These are phyloP conservation scores for Daphoenositta chrysoptera DNA, from an alignment of 2,113 vertebrate species.

Conservation along the genomic window DNA sequence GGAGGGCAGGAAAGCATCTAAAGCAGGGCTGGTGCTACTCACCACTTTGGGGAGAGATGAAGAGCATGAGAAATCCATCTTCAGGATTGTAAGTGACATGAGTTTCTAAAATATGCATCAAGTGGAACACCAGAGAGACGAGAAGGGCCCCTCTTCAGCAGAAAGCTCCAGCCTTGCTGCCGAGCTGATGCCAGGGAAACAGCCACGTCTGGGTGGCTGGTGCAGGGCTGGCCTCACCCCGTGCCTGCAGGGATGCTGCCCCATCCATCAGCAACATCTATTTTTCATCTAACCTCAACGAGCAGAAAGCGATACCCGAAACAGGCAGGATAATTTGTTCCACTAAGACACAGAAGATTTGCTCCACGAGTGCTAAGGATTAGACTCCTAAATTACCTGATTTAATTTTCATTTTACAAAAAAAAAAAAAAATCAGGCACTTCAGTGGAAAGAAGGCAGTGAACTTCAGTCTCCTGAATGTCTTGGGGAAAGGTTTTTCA, in stretches of 20 bases:
- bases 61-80: neutral
- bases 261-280: neutral
- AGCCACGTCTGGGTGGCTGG: neutral
- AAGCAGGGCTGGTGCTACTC: neutral
- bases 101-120: conserved; percentile 38
- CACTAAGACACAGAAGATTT: conserved; percentile 2
- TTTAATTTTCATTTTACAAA: neutral
- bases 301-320: neutral
- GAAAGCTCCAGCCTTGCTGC: neutral
- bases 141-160: neutral
- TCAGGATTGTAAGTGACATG: neutral
- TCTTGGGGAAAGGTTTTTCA: neutral
- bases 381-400: neutral
- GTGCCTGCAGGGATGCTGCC: neutral
- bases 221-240: neutral
- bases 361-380: neutral
- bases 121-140: neutral
- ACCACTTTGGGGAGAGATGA: neutral
- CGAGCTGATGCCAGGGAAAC: neutral
- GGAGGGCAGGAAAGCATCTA: neutral
- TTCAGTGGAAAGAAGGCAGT: neutral
- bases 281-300: neutral
- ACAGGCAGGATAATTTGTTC: neutral
- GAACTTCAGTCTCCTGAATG: neutral
- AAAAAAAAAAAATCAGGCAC: neutral